Conservation (phyloP, 2,113 vertebrate genomes). For the Pelusios castaneus region DNA sequence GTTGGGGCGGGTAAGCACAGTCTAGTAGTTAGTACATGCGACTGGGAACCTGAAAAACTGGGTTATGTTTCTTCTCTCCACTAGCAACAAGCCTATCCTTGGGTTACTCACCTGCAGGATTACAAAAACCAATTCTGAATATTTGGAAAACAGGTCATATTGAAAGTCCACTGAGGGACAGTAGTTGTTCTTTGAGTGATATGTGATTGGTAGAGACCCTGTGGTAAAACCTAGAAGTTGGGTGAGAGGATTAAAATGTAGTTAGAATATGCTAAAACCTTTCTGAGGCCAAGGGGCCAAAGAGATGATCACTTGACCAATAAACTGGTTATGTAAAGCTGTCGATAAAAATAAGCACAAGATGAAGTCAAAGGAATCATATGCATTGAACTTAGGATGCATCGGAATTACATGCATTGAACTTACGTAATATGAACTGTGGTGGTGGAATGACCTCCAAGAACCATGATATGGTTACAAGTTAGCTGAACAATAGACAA, state of each 20-base stretch:
- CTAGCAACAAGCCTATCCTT: neutral
- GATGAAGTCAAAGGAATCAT: neutral
- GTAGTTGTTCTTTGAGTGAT: neutral
- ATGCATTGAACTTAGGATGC: too few relatives aligned
- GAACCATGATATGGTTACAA: too few relatives aligned
- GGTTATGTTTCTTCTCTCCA: neutral
- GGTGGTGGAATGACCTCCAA: too few relatives aligned
- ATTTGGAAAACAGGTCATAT: neutral
- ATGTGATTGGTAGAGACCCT: neutral
- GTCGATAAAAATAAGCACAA: neutral
- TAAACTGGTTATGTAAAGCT: neutral
- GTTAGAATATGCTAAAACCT: neutral
- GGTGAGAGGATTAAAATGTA: neutral
- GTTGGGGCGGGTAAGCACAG: neutral
- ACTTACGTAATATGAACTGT: too few relatives aligned
- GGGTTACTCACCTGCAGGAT: neutral
- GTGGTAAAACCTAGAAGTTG: neutral
- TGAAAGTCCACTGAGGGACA: neutral
- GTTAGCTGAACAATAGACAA: too few relatives aligned
- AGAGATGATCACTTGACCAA: neutral
- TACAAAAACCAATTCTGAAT: neutral
- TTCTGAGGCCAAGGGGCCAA: neutral
- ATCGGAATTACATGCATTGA: too few relatives aligned
- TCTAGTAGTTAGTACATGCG: neutral
- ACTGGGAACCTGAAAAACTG: neutral